A percentile compares a stretch with the other conserved stretches of the same genome.
These are phyloP conservation scores for Cerceris rybyensis DNA, from an alignment of 2,888 invertebrate species.

Conservation along the genomic window DNA sequence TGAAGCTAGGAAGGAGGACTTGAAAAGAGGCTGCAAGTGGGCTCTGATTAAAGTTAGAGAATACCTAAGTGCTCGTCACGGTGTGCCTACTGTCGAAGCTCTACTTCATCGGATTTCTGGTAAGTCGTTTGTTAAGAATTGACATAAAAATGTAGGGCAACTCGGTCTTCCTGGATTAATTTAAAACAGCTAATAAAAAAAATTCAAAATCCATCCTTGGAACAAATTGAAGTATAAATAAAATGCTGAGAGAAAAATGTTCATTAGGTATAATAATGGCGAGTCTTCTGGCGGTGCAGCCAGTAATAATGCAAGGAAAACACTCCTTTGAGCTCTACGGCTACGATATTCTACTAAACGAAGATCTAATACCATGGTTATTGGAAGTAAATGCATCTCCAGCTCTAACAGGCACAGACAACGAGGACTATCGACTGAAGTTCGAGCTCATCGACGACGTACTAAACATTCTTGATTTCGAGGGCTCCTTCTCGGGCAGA, in stretches of 20 bases:
- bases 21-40: slow-evolving; percentile 84
- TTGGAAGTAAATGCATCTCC: slow-evolving; percentile 86
- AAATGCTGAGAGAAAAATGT: not conserved
- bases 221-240: not conserved
- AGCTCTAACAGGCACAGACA: slow-evolving; percentile 84
- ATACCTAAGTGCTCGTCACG: slow-evolving; percentile 84
- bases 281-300: slow-evolving; percentile 83
- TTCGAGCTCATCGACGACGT: slow-evolving; percentile 84
- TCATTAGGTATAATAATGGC: slow-evolving; percentile 82
- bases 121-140: slow-evolving; percentile 21
- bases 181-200: no score
- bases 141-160: no score
- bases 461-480: slow-evolving; percentile 84
- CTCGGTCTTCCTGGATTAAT: no score
- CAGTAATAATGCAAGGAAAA: slow-evolving; percentile 83
- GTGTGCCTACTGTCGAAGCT: slow-evolving; percentile 81
- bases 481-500: slow-evolving; percentile 83
- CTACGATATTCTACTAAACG: slow-evolving; percentile 85
- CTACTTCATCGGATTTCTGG: slow-evolving; percentile 83
- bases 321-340: slow-evolving; percentile 87
- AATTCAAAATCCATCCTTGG: no score
- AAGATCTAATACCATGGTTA: slow-evolving; percentile 84
- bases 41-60: slow-evolving; percentile 83
- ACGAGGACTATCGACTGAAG: slow-evolving; percentile 85
- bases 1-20: slow-evolving; percentile 19